Evolutionary conservation across 2,113 vertebrate genomes (phyloP).

Genomic region (Gnathonemus longibarbis): DNA sequence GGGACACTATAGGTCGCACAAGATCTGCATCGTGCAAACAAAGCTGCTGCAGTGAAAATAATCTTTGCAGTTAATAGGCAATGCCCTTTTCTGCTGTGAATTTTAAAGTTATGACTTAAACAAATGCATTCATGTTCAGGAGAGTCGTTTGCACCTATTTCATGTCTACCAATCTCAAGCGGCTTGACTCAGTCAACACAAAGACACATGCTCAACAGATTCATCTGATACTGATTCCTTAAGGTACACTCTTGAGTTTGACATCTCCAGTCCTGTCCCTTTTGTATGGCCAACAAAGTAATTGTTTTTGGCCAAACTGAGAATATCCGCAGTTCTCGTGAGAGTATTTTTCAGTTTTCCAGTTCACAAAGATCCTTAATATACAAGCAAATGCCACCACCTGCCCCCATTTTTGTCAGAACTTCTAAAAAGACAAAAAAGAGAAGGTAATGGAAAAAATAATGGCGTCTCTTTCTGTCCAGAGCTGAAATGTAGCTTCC

Average conservation of each 20-base stretch:
- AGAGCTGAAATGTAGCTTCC: slow-evolving; percentile 19
- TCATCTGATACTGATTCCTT: not conserved
- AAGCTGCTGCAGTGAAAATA: not conserved
- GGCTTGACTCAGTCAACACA: not conserved
- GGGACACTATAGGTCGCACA: not conserved
- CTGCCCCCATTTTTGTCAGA: not conserved
- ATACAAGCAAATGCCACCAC: not conserved
- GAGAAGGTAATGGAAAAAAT: slow-evolving; percentile 7
- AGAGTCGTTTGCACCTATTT: not conserved
- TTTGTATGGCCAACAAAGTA: not conserved
- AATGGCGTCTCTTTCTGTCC: slow-evolving; percentile 2
- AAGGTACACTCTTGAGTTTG: not conserved
- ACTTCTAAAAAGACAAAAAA: slow-evolving; percentile 4
- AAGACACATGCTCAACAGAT: not conserved
- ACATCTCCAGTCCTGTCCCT: not conserved
- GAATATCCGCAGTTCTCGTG: not conserved
- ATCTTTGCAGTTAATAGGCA: not conserved
- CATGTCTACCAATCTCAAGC: too few species aligned
- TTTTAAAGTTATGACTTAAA: not conserved
- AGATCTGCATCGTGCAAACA: not conserved
- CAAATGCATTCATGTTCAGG: not conserved
- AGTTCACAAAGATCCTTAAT: not conserved
- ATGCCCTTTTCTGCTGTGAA: not conserved
- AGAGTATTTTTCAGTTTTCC: not conserved
- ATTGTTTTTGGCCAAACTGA: not conserved